Conservation (phyloP, 2,888 invertebrate genomes). For the Parapristionchus giblindavisi region DNA sequence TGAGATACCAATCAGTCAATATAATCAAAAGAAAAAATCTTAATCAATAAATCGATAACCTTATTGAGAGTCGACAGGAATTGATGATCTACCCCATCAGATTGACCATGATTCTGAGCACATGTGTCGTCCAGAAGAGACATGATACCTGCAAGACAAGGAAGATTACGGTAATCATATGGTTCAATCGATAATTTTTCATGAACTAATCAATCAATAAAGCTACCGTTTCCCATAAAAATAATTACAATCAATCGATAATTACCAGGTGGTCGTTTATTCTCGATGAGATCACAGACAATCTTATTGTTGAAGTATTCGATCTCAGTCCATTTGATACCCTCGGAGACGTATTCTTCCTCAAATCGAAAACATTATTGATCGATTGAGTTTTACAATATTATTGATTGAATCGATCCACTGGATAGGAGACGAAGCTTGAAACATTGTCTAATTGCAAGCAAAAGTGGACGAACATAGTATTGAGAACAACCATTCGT, state of each 20-base stretch:
- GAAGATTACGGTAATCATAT: too few species aligned
- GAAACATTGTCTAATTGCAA: too few species aligned
- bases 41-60: conserved; percentile 53
- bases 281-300: conserved; percentile 79
- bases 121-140: conserved; percentile 79
- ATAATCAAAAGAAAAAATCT: too few species aligned
- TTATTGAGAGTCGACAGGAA: conserved; percentile 74
- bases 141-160: conserved; percentile 72
- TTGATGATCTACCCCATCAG: conserved; percentile 76
- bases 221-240: neutral
- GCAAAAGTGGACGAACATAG: too few species aligned
- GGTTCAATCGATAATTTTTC: too few species aligned
- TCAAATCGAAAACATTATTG: conserved; percentile 61
- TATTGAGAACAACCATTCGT: too few species aligned
- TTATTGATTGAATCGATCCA: conserved; percentile 26
- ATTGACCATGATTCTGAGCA: conserved; percentile 78
- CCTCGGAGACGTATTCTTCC: conserved; percentile 79
- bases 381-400: conserved; percentile 41
- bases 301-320: conserved; percentile 80
- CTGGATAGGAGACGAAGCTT: too few species aligned
- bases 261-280: conserved; percentile 75
- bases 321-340: conserved; percentile 78
- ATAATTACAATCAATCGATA: neutral
- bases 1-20: too few species aligned
- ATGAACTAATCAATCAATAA: too few species aligned